Evolutionary conservation across 1,140 invertebrate species (phyloP).

Genomic region (Brachionus koreanus): DNA sequence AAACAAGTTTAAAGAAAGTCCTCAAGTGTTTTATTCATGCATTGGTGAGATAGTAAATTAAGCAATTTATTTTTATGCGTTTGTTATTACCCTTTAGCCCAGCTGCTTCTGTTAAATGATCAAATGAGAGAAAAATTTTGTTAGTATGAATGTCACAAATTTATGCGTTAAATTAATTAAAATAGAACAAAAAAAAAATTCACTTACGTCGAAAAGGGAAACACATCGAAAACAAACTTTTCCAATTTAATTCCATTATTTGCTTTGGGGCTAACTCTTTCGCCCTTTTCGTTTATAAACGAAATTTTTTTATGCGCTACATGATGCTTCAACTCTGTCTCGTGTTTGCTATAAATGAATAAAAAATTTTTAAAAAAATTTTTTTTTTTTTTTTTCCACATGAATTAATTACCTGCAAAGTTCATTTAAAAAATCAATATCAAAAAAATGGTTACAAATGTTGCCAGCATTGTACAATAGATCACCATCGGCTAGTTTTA

Average conservation of each 20-base stretch:
- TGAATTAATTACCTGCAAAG: conserved; percentile 57
- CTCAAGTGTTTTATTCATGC: neutral
- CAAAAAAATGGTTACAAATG: conserved; percentile 98
- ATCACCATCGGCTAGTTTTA: conserved; percentile 71
- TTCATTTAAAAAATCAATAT: conserved; percentile 72
- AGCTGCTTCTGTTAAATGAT: neutral
- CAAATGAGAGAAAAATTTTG: neutral
- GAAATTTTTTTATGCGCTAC: conserved; percentile 97
- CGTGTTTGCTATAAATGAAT: conserved; percentile 47
- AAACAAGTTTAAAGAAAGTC: neutral
- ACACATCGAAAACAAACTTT: conserved; percentile 98
- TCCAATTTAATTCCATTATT: conserved; percentile 98
- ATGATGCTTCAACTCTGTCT: conserved; percentile 74
- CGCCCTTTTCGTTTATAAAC: conserved; percentile 68
- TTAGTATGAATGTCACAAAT: neutral
- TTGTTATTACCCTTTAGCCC: conserved; percentile 35
- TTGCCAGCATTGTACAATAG: conserved; percentile 88
- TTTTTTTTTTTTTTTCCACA: neutral
- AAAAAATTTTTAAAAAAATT: neutral
- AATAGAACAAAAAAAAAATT: neutral
- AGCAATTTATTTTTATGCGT: neutral
- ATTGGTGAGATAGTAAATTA: neutral
- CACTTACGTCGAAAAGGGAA: conserved; percentile 75
- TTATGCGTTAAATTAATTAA: neutral
- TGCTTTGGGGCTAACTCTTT: conserved; percentile 70